Evolutionary conservation across 1,140 invertebrate genomes (phyloP), one percentile per base, ranked within the genome.

Genomic region (Drosophila sproati): DNA sequence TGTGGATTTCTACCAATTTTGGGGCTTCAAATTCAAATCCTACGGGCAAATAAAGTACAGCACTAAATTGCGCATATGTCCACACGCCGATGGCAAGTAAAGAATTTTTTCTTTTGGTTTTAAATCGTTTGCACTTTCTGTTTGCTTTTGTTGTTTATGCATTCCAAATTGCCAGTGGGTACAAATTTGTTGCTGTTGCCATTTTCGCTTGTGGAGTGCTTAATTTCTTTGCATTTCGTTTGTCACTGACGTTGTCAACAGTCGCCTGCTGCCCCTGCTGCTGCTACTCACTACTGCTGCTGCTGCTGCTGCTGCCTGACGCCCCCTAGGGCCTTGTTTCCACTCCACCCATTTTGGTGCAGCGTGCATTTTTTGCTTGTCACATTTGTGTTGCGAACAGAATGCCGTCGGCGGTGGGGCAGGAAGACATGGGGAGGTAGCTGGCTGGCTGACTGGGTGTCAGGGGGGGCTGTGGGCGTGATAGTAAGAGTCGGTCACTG

Each of bases 351-450:
- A 89, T 80, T 88, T 89, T 83, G 85, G 71, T 66, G 80, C 71
- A 70, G 68, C 66, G 81, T 74, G 81, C 88, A 91, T 82, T 91
- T 91, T 91, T 91, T 87, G 88, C 80, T 82, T 91, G 88, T 91
- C 88, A 91, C 88, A 91, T 91, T 91, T 91, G 88, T 91, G 88
- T 91, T 88, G 63, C 88, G 88, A 91, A 91, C 87, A 91, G 88
- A 88, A 91, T 67, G 82, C 82, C 78, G 61, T 48, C 57, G 77
- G 82, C 64, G 62, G 50, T 29, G 50, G 29, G 20, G 51, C 0
- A 12, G 1, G 2, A 20, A 20, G 20, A 20, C 20, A 20, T 20
- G 35, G n/a, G 55, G 28, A 47, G 37, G 7, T 0, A 31, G 29
- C 20, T 20, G 8, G 34, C 5, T 28, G 7, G 47, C 3, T 5